phyloP scores from a whole-genome alignment of 2,113 vertebrate genomes.

The Dolichotis patagonum region DNA sequence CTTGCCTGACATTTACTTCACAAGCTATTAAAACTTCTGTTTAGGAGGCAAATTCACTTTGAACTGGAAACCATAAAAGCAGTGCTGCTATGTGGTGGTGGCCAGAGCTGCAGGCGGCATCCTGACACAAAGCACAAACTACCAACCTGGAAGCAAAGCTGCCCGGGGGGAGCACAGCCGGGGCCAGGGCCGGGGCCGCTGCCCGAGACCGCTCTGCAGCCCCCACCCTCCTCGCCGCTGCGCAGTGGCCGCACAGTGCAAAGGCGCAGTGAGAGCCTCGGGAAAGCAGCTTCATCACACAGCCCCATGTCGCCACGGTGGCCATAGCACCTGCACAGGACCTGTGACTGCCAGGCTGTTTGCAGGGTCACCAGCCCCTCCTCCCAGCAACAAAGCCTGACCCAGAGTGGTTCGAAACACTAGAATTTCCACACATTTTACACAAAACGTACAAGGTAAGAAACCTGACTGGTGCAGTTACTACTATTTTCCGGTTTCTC shows the following conservation, averaged over 20 bases:
- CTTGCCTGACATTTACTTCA: neutral
- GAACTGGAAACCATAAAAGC: neutral
- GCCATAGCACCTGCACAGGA: too few species aligned
- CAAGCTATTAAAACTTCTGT: neutral
- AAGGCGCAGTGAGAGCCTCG: neutral
- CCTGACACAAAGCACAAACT: neutral
- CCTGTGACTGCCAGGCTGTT: neutral
- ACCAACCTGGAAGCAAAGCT: neutral
- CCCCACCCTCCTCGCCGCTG: too few species aligned
- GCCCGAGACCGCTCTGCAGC: too few species aligned
- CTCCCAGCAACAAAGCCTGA: neutral
- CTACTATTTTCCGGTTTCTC: neutral
- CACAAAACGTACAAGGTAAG: neutral
- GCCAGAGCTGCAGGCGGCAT: neutral
- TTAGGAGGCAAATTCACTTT: conserved; percentile 4
- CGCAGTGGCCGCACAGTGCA: rapidly evolving
- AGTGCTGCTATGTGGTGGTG: neutral
- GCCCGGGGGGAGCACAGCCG: rapidly evolving
- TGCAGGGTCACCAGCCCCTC: neutral
- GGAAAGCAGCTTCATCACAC: neutral
- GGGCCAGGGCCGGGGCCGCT: neutral
- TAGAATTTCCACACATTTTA: neutral
- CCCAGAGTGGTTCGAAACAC: neutral
- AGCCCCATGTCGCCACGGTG: too few species aligned
- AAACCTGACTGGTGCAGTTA: neutral